Base-by-base conservation (phyloP, 2,888 invertebrate genomes). In the Tuta absoluta region DNA sequence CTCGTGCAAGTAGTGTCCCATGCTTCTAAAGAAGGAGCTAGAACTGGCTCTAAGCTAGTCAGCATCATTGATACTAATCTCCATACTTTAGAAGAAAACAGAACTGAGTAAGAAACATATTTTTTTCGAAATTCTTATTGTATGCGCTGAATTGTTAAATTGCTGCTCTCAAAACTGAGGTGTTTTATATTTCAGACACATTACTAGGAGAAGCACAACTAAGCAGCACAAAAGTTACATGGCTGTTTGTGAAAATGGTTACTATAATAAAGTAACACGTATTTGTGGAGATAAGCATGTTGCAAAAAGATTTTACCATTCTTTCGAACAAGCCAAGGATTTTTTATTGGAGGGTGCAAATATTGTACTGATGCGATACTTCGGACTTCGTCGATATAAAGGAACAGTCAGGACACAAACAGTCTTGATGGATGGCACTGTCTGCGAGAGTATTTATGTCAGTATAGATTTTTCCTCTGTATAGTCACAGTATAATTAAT, bases 61-160 rank as follows among this genome's bases (percentile, higher is more conserved):
- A 91, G 93, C 71, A 93, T 94, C 80, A 81, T 93, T 66, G 93
- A 93, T 71, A 84, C 87, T 67, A 92, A 93, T 73, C 85, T 94
- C 63, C 93, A 94, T 69, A 94, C 94, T 14, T 87, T 94, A 79
- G 94, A 94, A 87, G 94, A 95, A 79, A 93, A 93, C 73, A 90
- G 94, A 82, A 89, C 85, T 41, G 93, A 93, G 93, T 93, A 78
- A 86, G 84, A 14, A 66, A 2, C 17, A 23, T 64, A 48, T 38
- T 21, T n/a, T 48, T 48, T 57, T 62, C 53, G 63, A 56, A 37
- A 8, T 37, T 37, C 8, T 5, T 37, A 37, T 33, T 33, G 33
- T 33, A 33, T 33, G 33, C 5, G n/a, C n/a, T n/a, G n/a, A n/a
- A n/a, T n/a, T n/a, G 5, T 28, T 28, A 28, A 2, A 5, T 51